Evolutionary conservation across 2,888 invertebrate genomes (phyloP).

Genomic region (Amphipyra tragopoginis): DNA sequence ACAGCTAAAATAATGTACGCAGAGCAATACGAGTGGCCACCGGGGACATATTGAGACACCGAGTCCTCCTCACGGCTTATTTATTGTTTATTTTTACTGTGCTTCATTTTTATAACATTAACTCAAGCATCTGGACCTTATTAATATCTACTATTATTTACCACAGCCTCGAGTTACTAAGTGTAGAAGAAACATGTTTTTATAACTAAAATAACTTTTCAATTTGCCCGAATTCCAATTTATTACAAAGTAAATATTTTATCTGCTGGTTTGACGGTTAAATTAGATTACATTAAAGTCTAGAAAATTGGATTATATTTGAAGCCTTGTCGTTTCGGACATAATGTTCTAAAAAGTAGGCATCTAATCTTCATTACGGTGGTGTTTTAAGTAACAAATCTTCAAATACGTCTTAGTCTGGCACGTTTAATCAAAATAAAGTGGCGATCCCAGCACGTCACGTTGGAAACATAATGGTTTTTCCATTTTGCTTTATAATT

Average conservation of each 20-base stretch:
- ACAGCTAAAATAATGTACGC: constrained; percentile 70
- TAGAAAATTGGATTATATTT: constrained; percentile 26
- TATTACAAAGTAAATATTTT: constrained; percentile 19
- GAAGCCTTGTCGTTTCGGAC: constrained; percentile 8
- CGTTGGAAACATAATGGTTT: constrained; percentile 51
- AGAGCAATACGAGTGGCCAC: constrained; percentile 70
- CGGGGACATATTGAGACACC: constrained; percentile 71
- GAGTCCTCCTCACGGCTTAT: constrained; percentile 64
- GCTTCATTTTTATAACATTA: constrained; percentile 11
- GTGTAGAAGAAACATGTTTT: neutral
- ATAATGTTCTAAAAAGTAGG: constrained; percentile 29
- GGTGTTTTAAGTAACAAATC: constrained; percentile 39
- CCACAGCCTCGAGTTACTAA: neutral
- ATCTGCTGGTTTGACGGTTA: constrained; percentile 1
- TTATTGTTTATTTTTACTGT: constrained; percentile 59
- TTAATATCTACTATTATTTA: constrained; percentile 9
- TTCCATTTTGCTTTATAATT: constrained; percentile 56
- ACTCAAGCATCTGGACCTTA: neutral
- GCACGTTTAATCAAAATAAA: constrained; percentile 58
- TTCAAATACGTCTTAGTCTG: constrained; percentile 43
- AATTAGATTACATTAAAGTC: constrained; percentile 18
- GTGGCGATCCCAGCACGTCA: constrained; percentile 40
- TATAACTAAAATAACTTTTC: constrained; percentile 4
- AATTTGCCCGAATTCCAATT: constrained; percentile 25
- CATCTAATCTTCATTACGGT: constrained; percentile 45